Evolutionary conservation across 2,888 invertebrate species (phyloP), one percentile per base, ranked within the genome.

Genomic region (Podabrus alpinus): DNA sequence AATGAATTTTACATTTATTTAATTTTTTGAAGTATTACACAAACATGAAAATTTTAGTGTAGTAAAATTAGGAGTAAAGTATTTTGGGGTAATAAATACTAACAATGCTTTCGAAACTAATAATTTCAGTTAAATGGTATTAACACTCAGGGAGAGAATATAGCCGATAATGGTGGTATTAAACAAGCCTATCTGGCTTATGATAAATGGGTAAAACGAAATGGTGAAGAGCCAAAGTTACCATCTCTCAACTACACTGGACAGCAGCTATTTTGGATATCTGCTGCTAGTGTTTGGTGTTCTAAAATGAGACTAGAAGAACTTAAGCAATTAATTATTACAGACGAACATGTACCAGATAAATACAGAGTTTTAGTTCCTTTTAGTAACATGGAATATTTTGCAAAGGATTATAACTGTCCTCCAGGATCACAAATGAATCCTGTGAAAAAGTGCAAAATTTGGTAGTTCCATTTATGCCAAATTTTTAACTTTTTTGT

Each of bases 101-200:
- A 95, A 15, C 94, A 94, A 0, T 94, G 94, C 0, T 88, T 95
- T 0, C 83, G 84, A 25, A 88, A 91, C 73, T 93, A 90, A 77
- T 74, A 79, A 78, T 86, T 88, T 15, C 86, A 96, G 95, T 86
- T 97, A 73, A 96, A 97, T 84, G 97, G 97, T 74, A 93, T 96
- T 79, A 95, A 95, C 84, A 97, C 97, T 0, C 95, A 96, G 87
- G 96, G 96, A 15, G 97, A 97, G 86, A 97, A 97, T 86, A 97
- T 97, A 75, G 97, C 97, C 0, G 97, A 97, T 86, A 97, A 96
- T 85, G 97, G 97, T 7, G 97, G 97, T 4, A 92, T 97, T 79
- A 97, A 97, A 86, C 94, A 97, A 86, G 95, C 97, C 0, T 98
- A 87, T 81, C 81, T 85, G 77, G 87, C 87, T 60, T 87, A 87